These are phyloP conservation scores for Upupa epops DNA, from an alignment of 2,113 vertebrate species.

Conservation along the genomic window DNA sequence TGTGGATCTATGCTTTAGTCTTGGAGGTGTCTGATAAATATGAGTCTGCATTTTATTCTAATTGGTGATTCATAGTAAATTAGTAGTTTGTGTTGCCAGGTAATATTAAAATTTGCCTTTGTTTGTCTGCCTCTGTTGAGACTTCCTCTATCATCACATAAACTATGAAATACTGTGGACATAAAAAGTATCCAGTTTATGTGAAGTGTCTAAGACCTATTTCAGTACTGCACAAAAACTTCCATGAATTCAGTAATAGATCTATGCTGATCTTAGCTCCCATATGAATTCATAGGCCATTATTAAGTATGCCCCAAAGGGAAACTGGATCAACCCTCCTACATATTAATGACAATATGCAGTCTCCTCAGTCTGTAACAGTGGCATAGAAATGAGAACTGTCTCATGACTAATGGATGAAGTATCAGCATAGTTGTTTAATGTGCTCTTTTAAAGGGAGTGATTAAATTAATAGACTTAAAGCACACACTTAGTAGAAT, in stretches of 20 bases:
- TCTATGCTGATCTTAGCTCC: not conserved
- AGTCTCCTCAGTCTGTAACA: not conserved
- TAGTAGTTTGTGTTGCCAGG: not conserved
- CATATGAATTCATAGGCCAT: not conserved
- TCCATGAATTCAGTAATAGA: not conserved
- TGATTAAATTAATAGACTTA: not conserved
- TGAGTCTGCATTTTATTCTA: conserved; percentile 43
- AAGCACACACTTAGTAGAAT: not conserved
- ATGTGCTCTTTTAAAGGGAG: not conserved
- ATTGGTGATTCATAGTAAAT: not conserved
- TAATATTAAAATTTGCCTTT: not conserved
- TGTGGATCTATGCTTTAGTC: not conserved
- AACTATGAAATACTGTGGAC: not conserved
- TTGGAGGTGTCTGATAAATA: not conserved
- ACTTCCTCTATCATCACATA: not conserved
- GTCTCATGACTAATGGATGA: not conserved
- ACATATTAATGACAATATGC: not conserved
- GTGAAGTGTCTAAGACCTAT: not conserved
- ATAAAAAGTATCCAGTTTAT: not conserved
- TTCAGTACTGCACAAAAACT: not conserved
- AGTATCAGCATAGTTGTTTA: not conserved
- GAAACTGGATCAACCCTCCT: not conserved
- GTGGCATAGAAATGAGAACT: not conserved
- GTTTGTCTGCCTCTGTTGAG: not conserved
- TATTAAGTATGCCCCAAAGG: not conserved